phyloP scores from a whole-genome alignment of 2,113 vertebrate genomes.

The Melanotaenia duboulayi region DNA sequence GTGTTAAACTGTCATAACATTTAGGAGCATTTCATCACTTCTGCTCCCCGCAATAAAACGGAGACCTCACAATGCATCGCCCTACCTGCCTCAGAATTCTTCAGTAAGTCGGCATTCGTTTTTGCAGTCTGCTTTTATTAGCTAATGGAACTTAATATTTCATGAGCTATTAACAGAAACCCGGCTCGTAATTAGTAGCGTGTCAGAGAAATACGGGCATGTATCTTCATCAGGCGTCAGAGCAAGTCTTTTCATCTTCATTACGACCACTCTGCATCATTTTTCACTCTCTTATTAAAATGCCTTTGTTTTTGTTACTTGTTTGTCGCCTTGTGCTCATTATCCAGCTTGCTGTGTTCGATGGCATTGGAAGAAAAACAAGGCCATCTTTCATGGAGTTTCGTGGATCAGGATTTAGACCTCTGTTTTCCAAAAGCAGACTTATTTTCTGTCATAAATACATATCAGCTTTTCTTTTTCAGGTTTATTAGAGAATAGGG shows the following conservation, averaged over 20 bases:
- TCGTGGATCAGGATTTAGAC: slow-evolving; percentile 22
- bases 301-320: slow-evolving; percentile 69
- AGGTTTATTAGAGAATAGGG: not conserved
- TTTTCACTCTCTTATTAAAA: slow-evolving; percentile 75
- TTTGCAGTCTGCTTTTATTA: slow-evolving; percentile 75
- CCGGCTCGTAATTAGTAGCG: slow-evolving; percentile 78
- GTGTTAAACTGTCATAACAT: slow-evolving; percentile 57
- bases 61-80: slow-evolving; percentile 34
- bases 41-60: slow-evolving; percentile 53
- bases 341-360: slow-evolving; percentile 32
- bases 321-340: slow-evolving; percentile 45
- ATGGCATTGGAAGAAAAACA: slow-evolving; percentile 22
- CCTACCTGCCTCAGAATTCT: slow-evolving; percentile 66
- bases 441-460: slow-evolving; percentile 48
- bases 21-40: slow-evolving; percentile 48
- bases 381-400: slow-evolving; percentile 42
- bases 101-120: slow-evolving; percentile 42
- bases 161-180: slow-evolving; percentile 82
- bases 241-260: slow-evolving; percentile 80
- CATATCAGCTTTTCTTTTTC: not conserved
- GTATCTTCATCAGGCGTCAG: slow-evolving; percentile 80
- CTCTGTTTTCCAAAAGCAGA: slow-evolving; percentile 3
- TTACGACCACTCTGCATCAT: slow-evolving; percentile 71
- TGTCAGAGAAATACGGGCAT: slow-evolving; percentile 75
- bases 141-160: slow-evolving; percentile 84